Base-by-base conservation (phyloP, 2,113 vertebrate species). In the Sander vitreus region DNA sequence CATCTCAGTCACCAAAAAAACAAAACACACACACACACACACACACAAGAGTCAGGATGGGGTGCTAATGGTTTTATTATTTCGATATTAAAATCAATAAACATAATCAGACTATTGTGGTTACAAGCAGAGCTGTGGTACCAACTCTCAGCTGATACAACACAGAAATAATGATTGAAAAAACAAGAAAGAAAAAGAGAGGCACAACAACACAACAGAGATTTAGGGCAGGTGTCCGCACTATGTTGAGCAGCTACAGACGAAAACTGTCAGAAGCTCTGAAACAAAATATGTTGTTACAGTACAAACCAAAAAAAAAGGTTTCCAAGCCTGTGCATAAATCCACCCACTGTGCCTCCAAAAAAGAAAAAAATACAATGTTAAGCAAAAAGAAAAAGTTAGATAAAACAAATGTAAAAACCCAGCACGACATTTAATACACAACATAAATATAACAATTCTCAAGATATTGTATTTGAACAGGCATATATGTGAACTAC, bases 391-490 rank as follows among this genome's bases (percentile, higher is more conserved):
- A 91, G 76, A 72, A 78, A 85, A 95, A 89, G 89, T 88, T 90
- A 86, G 86, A 92, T 89, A 81, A 87, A 94, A 91, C 84, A 94
- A 90, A 93, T 90, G 84, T 92, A 94, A 72, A 96, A 96, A 96
- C 96, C 95, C 95, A 95, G 95, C 96, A 97, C 96, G 85, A 97
- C 96, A 97, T 96, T 97, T 95, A 97, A 96, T 95, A 97, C 96
- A 96, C 96, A 96, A 99, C 97, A 96, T 96, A 96, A 95, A 96
- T 96, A 96, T 95, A 95, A 96, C 96, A 97, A 95, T 96, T 96
- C 95, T 95, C 94, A 97, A 97, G 96, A 98, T 96, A 96, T 97
- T 97, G 97, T 98, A 93, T 94, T 95, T 94, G 94, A 97, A 98
- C 97, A 97, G 96, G 95, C 95, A 96, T 97, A 96, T 96, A 96